Percentiles rank a stretch among this genome's conserved stretches.
Conservation (phyloP, 2,888 invertebrate genomes). For the Drosophila pseudotalamancana region DNA sequence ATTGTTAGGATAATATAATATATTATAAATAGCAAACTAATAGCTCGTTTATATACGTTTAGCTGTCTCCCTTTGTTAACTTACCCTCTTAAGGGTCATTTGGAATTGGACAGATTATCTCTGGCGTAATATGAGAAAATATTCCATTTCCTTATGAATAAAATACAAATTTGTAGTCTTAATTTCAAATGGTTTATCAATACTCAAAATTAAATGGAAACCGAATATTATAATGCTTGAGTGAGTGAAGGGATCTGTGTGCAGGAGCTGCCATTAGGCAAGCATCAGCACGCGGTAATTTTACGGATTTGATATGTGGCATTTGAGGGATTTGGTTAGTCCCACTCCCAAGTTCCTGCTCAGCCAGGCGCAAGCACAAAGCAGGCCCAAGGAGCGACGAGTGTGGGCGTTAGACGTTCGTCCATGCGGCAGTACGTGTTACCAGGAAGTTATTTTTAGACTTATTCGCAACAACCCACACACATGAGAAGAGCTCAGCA, state of each 20-base stretch:
- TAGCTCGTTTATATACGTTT: not conserved
- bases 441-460: slow-evolving; percentile 62
- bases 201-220: slow-evolving; percentile 49
- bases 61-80: slow-evolving; percentile 36
- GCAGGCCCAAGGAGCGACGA: slow-evolving; percentile 1
- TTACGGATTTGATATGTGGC: slow-evolving; percentile 42
- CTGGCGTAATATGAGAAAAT: slow-evolving; percentile 32
- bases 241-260: slow-evolving; percentile 1
- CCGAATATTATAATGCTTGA: slow-evolving; percentile 64
- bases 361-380: slow-evolving; percentile 49
- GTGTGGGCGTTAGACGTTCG: slow-evolving; percentile 11
- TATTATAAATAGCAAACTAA: not conserved
- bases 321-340: slow-evolving; percentile 39
- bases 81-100: slow-evolving; percentile 45
- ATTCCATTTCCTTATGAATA: slow-evolving; percentile 57
- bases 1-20: too few relatives aligned
- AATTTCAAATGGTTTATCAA: slow-evolving; percentile 51
- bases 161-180: slow-evolving; percentile 63
- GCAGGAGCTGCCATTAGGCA: slow-evolving; percentile 43
- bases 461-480: slow-evolving; percentile 33
- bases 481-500: slow-evolving; percentile 36
- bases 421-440: slow-evolving; percentile 36
- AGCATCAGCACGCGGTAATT: slow-evolving; percentile 57
- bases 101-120: slow-evolving; percentile 11
- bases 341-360: slow-evolving; percentile 33